Evolutionary conservation across 2,797 vertebrate species (phyloP).

Genomic region (Muscicapa comitata): DNA sequence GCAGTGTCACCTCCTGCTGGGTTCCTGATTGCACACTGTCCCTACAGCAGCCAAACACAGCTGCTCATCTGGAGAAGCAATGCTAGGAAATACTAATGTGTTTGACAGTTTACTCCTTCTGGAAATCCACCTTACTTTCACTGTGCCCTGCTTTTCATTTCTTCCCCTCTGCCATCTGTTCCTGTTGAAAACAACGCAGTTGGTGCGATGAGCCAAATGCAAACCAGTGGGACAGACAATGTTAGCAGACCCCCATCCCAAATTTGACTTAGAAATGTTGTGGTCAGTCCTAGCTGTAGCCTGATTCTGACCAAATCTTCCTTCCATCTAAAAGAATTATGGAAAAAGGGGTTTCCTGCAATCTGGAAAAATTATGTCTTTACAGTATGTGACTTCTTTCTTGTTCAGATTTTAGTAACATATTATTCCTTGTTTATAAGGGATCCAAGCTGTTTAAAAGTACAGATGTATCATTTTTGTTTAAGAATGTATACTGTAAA

Average conservation of each 20-base stretch:
- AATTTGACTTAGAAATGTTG: background rate
- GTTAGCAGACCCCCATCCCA: background rate
- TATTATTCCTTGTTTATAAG: background rate
- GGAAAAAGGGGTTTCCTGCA: background rate
- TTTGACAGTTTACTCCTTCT: background rate
- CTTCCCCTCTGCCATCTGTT: background rate
- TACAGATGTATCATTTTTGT: background rate
- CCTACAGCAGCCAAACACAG: background rate
- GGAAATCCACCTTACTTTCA: background rate
- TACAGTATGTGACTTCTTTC: background rate
- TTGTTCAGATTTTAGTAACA: background rate
- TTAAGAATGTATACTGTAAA: background rate
- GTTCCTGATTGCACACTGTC: background rate
- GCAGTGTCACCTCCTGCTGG: background rate
- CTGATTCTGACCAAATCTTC: background rate
- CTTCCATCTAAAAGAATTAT: background rate
- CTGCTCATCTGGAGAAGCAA: background rate
- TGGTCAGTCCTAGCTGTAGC: background rate
- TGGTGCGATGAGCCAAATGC: background rate
- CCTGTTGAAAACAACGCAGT: background rate
- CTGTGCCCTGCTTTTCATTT: background rate
- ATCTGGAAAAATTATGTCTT: background rate
- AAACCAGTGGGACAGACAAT: too few relatives aligned
- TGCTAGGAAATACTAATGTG: background rate
- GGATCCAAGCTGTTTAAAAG: background rate